Percentiles rank a stretch among this genome's conserved stretches.
phyloP scores from a whole-genome alignment of 2,797 vertebrate genomes.

The Diplodus puntazzo region DNA sequence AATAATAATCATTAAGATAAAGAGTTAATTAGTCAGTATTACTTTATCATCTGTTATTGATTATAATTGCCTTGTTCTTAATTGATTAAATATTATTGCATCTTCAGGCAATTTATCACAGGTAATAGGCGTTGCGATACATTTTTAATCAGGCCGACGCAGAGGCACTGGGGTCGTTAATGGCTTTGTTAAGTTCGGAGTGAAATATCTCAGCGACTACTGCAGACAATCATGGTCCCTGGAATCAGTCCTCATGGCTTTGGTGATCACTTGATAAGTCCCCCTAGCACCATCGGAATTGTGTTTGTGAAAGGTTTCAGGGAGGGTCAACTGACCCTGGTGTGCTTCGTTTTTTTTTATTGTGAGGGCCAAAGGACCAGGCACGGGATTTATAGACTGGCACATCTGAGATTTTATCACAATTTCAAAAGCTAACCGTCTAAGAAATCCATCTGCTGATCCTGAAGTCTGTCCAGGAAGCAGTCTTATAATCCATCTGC shows the following conservation, averaged over 20 bases:
- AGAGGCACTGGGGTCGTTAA: neutral
- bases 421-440: too few species aligned
- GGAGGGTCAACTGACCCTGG: too few species aligned
- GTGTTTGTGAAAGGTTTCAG: neutral
- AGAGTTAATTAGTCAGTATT: neutral
- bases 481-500: too few species aligned
- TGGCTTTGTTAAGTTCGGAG: neutral
- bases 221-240: neutral
- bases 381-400: too few species aligned
- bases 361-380: too few species aligned
- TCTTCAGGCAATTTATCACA: slow-evolving; percentile 10
- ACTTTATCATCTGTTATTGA: neutral
- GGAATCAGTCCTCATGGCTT: neutral
- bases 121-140: neutral
- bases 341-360: too few species aligned
- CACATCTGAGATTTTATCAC: too few species aligned
- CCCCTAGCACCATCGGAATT: neutral
- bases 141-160: neutral
- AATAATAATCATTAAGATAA: slow-evolving; percentile 12
- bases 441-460: too few species aligned
- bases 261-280: neutral
- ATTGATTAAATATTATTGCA: slow-evolving; percentile 5
- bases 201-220: neutral
- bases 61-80: neutral
- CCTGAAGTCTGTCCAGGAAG: too few species aligned